phyloP scores from a whole-genome alignment of 1,140 invertebrate genomes.

The Listronotus oregonensis region DNA sequence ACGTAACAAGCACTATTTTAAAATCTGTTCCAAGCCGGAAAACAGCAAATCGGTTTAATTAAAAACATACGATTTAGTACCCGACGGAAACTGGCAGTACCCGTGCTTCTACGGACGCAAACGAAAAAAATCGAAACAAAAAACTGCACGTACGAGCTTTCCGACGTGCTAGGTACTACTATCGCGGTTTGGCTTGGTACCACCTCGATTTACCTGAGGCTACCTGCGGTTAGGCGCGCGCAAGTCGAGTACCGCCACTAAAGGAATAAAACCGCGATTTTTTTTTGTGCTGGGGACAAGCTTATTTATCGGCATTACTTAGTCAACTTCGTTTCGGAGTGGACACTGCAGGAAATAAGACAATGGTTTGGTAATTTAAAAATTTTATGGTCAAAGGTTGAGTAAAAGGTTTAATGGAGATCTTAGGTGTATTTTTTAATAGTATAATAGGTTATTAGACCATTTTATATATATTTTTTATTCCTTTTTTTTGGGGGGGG shows the following conservation, averaged over 20 bases:
- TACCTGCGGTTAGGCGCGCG: slow-evolving; percentile 21
- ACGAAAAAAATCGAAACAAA: background rate
- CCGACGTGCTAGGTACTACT: slow-evolving; percentile 27
- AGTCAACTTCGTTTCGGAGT: background rate
- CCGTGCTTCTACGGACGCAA: too few species aligned
- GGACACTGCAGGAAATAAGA: background rate
- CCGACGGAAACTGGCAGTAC: slow-evolving; percentile 7
- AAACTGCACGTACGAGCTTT: background rate
- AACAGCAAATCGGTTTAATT: background rate
- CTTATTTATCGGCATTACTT: slow-evolving; percentile 15
- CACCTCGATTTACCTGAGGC: slow-evolving; percentile 28
- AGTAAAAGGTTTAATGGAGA: too few species aligned
- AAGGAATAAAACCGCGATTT: slow-evolving; percentile 1
- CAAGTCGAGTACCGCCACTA: slow-evolving; percentile 14
- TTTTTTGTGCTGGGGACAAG: slow-evolving; percentile 15
- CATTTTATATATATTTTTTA: too few species aligned
- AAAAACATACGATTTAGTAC: background rate
- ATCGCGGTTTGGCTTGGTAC: slow-evolving; percentile 12
- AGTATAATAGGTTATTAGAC: too few species aligned
- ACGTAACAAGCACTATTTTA: too few species aligned
- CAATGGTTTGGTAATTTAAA: background rate
- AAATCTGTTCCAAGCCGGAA: background rate
- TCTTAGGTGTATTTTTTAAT: too few species aligned
- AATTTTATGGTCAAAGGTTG: too few species aligned
- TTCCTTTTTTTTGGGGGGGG: too few species aligned